Evolutionary conservation across 2,888 invertebrate species (phyloP).

Genomic region (Drosophila borborema): DNA sequence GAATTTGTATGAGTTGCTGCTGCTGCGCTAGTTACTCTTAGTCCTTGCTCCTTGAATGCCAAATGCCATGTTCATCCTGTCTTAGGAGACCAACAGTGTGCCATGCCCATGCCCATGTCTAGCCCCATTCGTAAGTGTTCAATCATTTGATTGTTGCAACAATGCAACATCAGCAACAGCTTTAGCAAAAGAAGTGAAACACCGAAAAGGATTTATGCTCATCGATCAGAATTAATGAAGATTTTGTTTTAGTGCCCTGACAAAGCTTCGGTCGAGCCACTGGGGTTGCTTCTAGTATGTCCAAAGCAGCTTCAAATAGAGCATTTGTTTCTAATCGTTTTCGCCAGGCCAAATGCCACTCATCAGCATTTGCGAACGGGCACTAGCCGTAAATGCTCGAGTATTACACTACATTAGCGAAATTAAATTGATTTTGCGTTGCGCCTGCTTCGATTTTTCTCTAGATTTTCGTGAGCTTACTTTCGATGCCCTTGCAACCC

Average conservation of each 20-base stretch:
- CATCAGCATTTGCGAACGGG: slow-evolving; percentile 38
- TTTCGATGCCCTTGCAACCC: slow-evolving; percentile 38
- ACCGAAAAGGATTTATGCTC: slow-evolving; percentile 84
- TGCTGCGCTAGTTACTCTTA: slow-evolving; percentile 9
- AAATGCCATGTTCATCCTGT: slow-evolving; percentile 55
- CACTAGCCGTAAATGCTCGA: slow-evolving; percentile 53
- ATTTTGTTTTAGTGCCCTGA: slow-evolving; percentile 72
- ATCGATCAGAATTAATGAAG: slow-evolving; percentile 86
- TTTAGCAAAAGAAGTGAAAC: slow-evolving; percentile 46
- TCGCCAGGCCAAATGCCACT: slow-evolving; percentile 34
- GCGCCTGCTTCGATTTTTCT: slow-evolving; percentile 36
- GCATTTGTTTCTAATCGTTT: slow-evolving; percentile 77
- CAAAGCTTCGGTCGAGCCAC: slow-evolving; percentile 36
- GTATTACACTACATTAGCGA: slow-evolving; percentile 83
- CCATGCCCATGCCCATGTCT: slow-evolving; percentile 27
- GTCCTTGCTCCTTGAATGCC: slow-evolving; percentile 16
- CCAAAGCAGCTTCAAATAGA: slow-evolving; percentile 63
- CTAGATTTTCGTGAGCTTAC: background rate
- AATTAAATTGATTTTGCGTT: slow-evolving; percentile 79
- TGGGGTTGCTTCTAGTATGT: slow-evolving; percentile 9
- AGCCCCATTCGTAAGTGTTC: slow-evolving; percentile 62
- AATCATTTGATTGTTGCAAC: slow-evolving; percentile 82
- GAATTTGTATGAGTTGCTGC: slow-evolving; percentile 73
- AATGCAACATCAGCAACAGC: slow-evolving; percentile 44
- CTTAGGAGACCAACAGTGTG: slow-evolving; percentile 51